These are phyloP conservation scores for Lucilia cuprina DNA, from an alignment of 1,140 invertebrate genomes.

Conservation along the genomic window DNA sequence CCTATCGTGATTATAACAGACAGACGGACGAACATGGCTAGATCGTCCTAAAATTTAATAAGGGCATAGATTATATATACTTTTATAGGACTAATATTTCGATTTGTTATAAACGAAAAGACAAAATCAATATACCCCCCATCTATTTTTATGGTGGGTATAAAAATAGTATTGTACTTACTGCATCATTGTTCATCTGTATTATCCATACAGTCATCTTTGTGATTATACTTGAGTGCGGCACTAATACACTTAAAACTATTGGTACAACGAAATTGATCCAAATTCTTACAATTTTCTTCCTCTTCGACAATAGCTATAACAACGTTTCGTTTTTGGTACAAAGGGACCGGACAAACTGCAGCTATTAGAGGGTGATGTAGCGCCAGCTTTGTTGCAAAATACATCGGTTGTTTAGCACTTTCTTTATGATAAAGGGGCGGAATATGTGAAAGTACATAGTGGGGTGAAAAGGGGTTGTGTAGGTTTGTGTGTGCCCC, in stretches of 20 bases:
- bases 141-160: too few species aligned
- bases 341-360: constrained; percentile 72
- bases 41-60: too few species aligned
- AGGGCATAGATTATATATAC: too few species aligned
- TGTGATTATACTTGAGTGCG: constrained; percentile 84
- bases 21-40: too few species aligned
- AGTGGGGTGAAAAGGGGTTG: background rate
- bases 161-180: constrained; percentile 64
- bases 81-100: too few species aligned
- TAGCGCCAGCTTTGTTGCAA: constrained; percentile 68
- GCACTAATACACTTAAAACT: constrained; percentile 85
- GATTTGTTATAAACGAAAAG: too few species aligned
- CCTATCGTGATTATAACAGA: too few species aligned
- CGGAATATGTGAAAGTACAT: background rate
- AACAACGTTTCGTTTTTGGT: constrained; percentile 85
- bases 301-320: constrained; percentile 92
- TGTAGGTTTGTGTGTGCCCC: background rate
- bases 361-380: constrained; percentile 60
- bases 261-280: constrained; percentile 88
- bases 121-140: too few species aligned
- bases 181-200: constrained; percentile 87
- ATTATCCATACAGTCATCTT: constrained; percentile 88
- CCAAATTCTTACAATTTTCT: constrained; percentile 78
- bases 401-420: constrained; percentile 85
- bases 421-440: constrained; percentile 78